Conservation (phyloP, 2,113 vertebrate genomes). For the Antechinus stuartii region DNA sequence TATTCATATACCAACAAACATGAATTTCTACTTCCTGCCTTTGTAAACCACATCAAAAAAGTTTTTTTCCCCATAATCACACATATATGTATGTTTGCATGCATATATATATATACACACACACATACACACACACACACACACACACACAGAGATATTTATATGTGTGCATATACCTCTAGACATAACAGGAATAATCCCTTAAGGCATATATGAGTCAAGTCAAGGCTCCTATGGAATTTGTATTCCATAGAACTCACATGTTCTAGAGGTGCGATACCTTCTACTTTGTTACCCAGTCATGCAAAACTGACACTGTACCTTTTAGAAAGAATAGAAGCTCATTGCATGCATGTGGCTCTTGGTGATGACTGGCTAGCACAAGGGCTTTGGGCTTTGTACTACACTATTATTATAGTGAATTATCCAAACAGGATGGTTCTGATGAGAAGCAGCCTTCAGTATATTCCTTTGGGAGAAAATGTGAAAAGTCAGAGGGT, state of each 20-base stretch:
- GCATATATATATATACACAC: too few relatives aligned
- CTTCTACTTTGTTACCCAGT: background rate
- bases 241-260: background rate
- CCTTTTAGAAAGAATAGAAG: background rate
- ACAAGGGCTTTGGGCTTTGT: background rate
- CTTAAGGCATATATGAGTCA: background rate
- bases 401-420: background rate
- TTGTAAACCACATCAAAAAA: too few relatives aligned
- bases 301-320: background rate
- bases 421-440: background rate
- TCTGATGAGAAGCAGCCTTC: background rate
- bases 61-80: too few relatives aligned
- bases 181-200: background rate
- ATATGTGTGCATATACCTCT: background rate
- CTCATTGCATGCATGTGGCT: background rate
- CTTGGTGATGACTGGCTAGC: background rate
- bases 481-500: background rate
- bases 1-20: background rate
- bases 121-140: too few relatives aligned
- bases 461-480: background rate
- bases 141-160: too few relatives aligned
- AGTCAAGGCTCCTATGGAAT: background rate
- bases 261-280: background rate
- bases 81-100: too few relatives aligned
- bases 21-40: too few relatives aligned